Evolutionary conservation across 37 sponge, comb jelly and placozoan species (phyloP).

Genomic region (Geodia barretti): DNA sequence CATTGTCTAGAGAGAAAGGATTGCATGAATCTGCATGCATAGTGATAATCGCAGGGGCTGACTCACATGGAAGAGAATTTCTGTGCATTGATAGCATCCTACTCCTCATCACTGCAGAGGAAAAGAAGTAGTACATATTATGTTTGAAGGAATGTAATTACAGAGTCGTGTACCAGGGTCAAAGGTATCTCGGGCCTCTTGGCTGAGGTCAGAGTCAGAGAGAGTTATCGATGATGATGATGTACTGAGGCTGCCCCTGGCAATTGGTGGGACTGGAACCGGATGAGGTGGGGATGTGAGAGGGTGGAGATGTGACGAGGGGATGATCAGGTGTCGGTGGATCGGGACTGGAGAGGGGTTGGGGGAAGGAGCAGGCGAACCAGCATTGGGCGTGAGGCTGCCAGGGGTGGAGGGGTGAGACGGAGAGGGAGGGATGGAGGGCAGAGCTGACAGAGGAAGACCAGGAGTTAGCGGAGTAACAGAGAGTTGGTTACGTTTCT

Average conservation of each 20-base stretch:
- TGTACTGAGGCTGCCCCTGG: background rate
- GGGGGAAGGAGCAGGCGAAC: background rate
- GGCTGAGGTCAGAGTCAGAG: conserved; percentile 1
- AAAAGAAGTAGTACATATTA: too few species aligned
- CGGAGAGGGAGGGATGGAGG: background rate
- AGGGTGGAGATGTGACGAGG: background rate
- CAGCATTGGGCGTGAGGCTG: background rate
- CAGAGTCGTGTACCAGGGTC: conserved; percentile 20
- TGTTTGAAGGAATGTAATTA: too few species aligned
- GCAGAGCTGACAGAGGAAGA: background rate
- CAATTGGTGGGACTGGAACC: background rate
- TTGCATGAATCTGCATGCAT: background rate
- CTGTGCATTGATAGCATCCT: background rate
- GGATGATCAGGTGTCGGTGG: background rate
- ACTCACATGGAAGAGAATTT: conserved; percentile 1
- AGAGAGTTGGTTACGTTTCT: background rate
- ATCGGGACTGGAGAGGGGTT: background rate
- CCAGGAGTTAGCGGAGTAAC: background rate
- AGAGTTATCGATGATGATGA: background rate
- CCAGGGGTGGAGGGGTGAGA: background rate
- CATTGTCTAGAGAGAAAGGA: background rate
- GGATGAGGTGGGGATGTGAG: background rate
- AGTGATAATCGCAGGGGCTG: background rate
- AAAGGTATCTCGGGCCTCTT: conserved; percentile 38
- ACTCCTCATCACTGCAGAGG: background rate